Evolutionary conservation across 2,113 vertebrate species (phyloP).

Genomic region (Plectropomus leopardus): DNA sequence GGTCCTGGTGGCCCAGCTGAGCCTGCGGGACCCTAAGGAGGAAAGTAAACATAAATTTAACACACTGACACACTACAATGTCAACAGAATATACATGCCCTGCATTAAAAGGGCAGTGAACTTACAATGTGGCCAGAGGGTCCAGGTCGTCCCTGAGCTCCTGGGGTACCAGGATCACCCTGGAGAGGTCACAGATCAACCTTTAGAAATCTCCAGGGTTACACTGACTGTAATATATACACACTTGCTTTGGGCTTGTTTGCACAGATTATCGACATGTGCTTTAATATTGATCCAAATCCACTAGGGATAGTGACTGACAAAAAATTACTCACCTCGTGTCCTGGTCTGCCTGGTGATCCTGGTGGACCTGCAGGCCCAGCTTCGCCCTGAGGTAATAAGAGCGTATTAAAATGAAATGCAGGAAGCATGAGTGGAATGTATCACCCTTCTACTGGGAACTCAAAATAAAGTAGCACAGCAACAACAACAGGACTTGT

Average conservation of each 20-base stretch:
- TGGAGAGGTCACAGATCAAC: slow-evolving; percentile 70
- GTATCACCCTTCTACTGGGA: not conserved
- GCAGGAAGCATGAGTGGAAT: not conserved
- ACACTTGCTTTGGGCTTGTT: not conserved
- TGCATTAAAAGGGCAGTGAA: slow-evolving; percentile 33
- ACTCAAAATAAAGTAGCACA: not conserved
- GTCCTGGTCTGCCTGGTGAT: slow-evolving; percentile 86
- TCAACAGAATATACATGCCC: not conserved
- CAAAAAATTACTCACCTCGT: slow-evolving; percentile 85
- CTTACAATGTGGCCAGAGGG: slow-evolving; percentile 91
- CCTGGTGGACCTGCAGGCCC: slow-evolving; percentile 91
- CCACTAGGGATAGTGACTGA: not conserved
- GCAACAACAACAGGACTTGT: not conserved
- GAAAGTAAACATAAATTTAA: slow-evolving; percentile 1
- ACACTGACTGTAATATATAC: not conserved
- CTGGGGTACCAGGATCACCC: slow-evolving; percentile 94
- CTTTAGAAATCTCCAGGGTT: not conserved
- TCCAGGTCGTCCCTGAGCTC: slow-evolving; percentile 91
- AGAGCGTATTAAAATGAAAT: slow-evolving; percentile 1
- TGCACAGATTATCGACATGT: not conserved
- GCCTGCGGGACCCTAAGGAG: slow-evolving; percentile 88
- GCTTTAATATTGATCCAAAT: not conserved
- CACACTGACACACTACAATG: not conserved
- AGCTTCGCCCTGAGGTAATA: slow-evolving; percentile 87
- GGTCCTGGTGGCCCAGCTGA: slow-evolving; percentile 90